These are phyloP conservation scores for Tarsius wallacei DNA, from an alignment of 2,797 vertebrate species.

Conservation along the genomic window DNA sequence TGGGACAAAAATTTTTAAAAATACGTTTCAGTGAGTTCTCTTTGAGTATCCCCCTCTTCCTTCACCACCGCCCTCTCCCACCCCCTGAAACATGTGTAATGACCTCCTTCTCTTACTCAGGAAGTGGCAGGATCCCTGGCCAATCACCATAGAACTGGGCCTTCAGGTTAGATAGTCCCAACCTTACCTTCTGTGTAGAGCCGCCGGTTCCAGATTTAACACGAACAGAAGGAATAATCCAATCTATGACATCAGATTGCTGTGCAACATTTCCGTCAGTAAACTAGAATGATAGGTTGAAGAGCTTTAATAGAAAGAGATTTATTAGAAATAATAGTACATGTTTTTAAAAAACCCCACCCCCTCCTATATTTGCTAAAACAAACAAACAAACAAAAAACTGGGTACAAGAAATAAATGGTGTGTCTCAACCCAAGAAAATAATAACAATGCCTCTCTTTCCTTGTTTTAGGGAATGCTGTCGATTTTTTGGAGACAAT, in stretches of 20 bases:
- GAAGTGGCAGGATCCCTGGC: neutral
- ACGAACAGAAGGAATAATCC: neutral
- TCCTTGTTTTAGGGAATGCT: constrained; percentile 96
- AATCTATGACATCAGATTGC: too few species aligned
- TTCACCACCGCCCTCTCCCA: neutral
- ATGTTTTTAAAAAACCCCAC: neutral
- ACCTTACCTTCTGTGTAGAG: neutral
- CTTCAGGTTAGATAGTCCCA: neutral
- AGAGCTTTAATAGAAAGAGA: neutral
- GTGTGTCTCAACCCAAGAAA: constrained; percentile 45
- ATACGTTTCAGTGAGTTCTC: neutral
- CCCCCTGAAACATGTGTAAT: neutral
- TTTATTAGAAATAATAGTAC: neutral
- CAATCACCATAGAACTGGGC: neutral
- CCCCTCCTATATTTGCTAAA: neutral
- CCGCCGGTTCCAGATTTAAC: neutral
- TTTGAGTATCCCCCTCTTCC: neutral
- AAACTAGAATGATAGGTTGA: neutral
- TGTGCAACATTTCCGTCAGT: neutral
- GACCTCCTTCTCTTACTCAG: neutral
- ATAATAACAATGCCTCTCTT: constrained; percentile 88
- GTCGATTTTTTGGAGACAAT: constrained; percentile 97
- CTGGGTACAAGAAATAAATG: neutral
- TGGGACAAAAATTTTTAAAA: neutral
- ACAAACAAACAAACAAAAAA: neutral